Conservation (phyloP, 2,888 invertebrate species). For the Theodoxus fluviatilis region DNA sequence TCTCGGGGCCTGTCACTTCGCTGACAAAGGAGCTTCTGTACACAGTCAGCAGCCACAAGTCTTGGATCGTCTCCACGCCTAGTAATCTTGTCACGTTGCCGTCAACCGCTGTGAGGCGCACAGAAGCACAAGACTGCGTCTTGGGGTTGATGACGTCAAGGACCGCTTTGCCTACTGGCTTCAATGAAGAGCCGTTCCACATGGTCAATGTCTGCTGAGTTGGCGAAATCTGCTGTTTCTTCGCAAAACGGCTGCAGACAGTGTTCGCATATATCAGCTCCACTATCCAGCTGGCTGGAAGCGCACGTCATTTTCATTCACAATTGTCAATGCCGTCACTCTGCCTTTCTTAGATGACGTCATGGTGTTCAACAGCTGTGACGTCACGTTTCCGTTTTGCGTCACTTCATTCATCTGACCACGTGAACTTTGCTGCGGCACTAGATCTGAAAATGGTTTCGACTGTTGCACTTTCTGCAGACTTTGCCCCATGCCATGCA, state of each 20-base stretch:
- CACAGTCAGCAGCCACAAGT: slow-evolving; percentile 10
- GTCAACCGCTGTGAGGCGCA: not conserved
- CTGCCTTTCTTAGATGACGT: not conserved
- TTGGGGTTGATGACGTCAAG: not conserved
- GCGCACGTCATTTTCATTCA: slow-evolving; percentile 17
- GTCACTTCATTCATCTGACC: not conserved
- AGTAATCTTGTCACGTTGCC: not conserved
- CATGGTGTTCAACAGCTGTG: not conserved
- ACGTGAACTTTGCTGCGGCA: too few relatives aligned
- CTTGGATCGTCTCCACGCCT: slow-evolving; percentile 21
- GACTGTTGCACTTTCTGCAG: slow-evolving; percentile 4
- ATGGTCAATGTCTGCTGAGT: slow-evolving; percentile 12
- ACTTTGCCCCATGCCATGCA: slow-evolving; percentile 5
- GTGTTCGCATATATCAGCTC: slow-evolving; percentile 26
- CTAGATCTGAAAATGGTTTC: slow-evolving; percentile 6
- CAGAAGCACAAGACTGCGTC: not conserved
- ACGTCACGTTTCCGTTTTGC: not conserved
- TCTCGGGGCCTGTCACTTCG: not conserved
- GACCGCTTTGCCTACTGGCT: slow-evolving; percentile 6
- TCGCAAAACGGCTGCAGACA: slow-evolving; percentile 24
- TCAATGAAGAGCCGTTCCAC: slow-evolving; percentile 24
- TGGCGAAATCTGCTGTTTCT: slow-evolving; percentile 2
- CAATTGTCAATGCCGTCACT: not conserved
- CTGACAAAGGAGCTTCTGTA: not conserved
- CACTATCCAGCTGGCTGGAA: slow-evolving; percentile 26